A percentile compares a stretch with the other conserved stretches of the same genome.
phyloP scores from a whole-genome alignment of 2,797 vertebrate species.

The Enteromius argenteus region DNA sequence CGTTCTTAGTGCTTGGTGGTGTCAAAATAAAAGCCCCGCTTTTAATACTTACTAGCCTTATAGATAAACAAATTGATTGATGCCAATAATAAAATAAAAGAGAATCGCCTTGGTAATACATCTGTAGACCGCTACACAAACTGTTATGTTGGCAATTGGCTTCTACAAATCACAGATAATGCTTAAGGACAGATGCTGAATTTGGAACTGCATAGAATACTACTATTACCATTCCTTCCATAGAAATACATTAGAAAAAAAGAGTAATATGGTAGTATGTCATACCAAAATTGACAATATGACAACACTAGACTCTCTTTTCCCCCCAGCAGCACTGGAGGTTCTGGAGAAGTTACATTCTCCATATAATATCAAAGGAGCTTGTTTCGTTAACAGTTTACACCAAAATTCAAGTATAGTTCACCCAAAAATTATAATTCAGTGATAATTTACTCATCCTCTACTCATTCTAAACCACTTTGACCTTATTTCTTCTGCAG shows the following conservation, averaged over 20 bases:
- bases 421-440: not conserved
- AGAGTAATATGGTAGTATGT: not conserved
- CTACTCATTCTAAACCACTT: not conserved
- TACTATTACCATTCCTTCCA: not conserved
- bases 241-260: not conserved
- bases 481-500: not conserved
- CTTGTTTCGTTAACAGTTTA: constrained; percentile 4
- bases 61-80: not conserved
- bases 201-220: not conserved
- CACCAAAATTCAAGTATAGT: not conserved
- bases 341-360: not conserved
- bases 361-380: not conserved
- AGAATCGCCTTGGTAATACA: not conserved
- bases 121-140: not conserved
- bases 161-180: not conserved
- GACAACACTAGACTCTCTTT: not conserved
- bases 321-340: not conserved
- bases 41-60: not conserved
- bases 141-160: not conserved
- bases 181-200: not conserved
- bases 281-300: not conserved
- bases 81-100: not conserved
- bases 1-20: too few relatives aligned
- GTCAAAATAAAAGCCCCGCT: too few relatives aligned
- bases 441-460: not conserved